Conservation (phyloP, 2,888 invertebrate genomes). For the Lycocerus yunnanus region DNA sequence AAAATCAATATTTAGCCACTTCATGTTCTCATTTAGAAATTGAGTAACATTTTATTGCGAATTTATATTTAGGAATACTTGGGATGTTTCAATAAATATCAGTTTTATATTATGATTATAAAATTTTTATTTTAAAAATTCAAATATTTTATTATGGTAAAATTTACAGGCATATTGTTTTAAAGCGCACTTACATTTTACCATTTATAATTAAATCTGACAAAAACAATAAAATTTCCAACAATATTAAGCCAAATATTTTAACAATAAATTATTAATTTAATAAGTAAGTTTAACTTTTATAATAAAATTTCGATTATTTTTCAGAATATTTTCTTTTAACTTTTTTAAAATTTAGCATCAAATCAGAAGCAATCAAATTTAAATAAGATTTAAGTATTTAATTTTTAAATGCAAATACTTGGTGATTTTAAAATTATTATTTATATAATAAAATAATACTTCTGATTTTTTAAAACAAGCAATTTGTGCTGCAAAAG, state of each 20-base stretch:
- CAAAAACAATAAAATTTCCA: neutral
- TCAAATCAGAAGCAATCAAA: neutral
- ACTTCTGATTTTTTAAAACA: neutral
- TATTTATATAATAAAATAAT: neutral
- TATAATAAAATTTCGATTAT: neutral
- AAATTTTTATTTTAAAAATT: slow-evolving; percentile 3
- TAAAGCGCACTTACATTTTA: slow-evolving; percentile 1
- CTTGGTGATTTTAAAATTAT: neutral
- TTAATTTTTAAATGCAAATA: neutral
- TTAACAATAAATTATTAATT: neutral
- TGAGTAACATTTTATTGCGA: too few species aligned
- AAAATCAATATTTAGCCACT: too few species aligned
- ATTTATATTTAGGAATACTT: too few species aligned
- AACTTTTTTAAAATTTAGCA: neutral
- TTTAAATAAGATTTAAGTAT: neutral
- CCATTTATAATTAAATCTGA: neutral
- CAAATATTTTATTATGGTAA: neutral
- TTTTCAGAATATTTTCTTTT: neutral
- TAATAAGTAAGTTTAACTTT: neutral
- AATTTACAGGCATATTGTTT: neutral
- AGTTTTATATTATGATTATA: neutral
- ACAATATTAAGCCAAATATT: neutral
- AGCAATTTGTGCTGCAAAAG: neutral
- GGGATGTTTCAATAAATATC: neutral
- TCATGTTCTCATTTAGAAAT: too few species aligned